phyloP scores from a whole-genome alignment of 2,888 invertebrate species.

The Aradus depressus region DNA sequence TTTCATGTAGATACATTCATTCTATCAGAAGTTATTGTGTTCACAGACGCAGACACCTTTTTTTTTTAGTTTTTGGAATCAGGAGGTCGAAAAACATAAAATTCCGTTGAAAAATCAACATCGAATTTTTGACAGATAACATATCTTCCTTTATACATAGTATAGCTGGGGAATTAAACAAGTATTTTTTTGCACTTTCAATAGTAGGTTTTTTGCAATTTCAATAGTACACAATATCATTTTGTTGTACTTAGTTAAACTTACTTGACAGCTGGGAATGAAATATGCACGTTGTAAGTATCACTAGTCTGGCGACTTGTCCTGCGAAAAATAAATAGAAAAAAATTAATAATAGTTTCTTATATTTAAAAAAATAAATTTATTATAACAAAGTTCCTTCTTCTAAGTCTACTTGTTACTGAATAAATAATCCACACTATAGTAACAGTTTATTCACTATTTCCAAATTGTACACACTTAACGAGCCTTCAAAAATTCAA shows the following conservation, averaged over 20 bases:
- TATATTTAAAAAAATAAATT: too few species aligned
- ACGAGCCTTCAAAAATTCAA: too few species aligned
- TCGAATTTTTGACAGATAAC: neutral
- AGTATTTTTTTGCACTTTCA: neutral
- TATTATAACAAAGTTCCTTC: too few species aligned
- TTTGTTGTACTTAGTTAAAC: conserved; percentile 32
- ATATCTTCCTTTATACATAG: neutral
- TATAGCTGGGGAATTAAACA: neutral
- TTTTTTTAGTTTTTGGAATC: too few species aligned
- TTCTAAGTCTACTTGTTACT: too few species aligned
- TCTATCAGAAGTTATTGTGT: too few species aligned
- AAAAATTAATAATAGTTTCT: neutral
- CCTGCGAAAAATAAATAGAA: conserved; percentile 34
- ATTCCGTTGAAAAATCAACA: neutral
- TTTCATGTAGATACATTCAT: too few species aligned
- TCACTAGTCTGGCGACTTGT: conserved; percentile 63
- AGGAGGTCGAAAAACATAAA: too few species aligned
- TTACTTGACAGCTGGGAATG: conserved; percentile 88
- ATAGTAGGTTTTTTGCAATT: neutral
- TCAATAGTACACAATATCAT: neutral
- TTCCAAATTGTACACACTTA: too few species aligned
- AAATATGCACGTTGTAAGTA: conserved; percentile 82
- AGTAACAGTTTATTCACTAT: too few species aligned
- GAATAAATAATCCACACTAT: too few species aligned
- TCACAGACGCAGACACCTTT: too few species aligned